These are phyloP conservation scores for Hydrocynus forskahlii DNA, from an alignment of 2,797 vertebrate genomes.

Conservation along the genomic window DNA sequence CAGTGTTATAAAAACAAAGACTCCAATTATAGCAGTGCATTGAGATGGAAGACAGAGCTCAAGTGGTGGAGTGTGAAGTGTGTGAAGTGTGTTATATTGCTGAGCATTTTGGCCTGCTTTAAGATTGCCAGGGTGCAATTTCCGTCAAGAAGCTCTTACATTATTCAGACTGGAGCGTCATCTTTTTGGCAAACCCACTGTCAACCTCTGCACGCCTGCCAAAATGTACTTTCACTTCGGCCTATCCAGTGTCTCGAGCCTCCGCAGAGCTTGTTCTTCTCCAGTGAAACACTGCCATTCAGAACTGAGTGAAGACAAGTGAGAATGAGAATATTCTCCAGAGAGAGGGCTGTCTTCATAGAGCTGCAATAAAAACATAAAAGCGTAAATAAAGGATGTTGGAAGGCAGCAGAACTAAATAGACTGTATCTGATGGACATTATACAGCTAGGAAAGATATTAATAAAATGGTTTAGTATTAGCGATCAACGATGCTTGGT, in stretches of 20 bases:
- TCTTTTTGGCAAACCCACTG: conserved; percentile 35
- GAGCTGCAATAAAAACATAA: conserved; percentile 11
- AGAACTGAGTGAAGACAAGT: conserved; percentile 31
- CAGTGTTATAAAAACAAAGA: conserved; percentile 1
- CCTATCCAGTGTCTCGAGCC: conserved; percentile 34
- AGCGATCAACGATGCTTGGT: not conserved
- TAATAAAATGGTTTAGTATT: not conserved
- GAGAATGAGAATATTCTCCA: not conserved
- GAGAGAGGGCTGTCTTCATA: not conserved
- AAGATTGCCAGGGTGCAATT: conserved; percentile 35
- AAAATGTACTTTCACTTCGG: conserved; percentile 34
- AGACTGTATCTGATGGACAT: not conserved
- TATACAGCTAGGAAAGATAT: not conserved
- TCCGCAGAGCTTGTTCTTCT: conserved; percentile 33
- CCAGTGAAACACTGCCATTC: conserved; percentile 27
- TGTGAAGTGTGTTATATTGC: conserved; percentile 25
- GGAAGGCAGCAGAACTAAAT: not conserved
- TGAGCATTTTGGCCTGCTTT: conserved; percentile 32
- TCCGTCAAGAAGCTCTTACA: conserved; percentile 28
- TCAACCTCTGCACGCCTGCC: conserved; percentile 27
- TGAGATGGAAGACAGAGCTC: conserved; percentile 30
- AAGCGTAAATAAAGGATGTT: not conserved
- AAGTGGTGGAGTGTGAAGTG: conserved; percentile 19
- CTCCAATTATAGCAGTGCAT: conserved; percentile 15
- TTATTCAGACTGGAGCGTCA: conserved; percentile 34